Conservation (phyloP, 2,113 vertebrate species). For the Gasterosteus nipponicus region DNA sequence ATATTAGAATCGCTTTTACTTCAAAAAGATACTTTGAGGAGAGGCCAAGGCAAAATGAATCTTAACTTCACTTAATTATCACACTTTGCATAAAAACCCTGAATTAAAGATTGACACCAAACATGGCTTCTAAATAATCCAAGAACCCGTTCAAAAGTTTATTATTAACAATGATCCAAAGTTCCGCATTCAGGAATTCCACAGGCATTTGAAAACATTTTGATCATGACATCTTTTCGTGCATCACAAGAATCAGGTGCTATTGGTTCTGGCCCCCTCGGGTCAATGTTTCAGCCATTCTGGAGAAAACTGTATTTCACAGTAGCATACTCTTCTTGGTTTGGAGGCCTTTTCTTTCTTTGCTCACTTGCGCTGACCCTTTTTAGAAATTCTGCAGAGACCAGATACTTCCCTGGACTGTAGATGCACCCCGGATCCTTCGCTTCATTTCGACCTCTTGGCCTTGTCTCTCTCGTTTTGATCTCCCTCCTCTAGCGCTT, state of each 20-base stretch:
- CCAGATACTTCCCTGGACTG: slow-evolving; percentile 74
- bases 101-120: background rate
- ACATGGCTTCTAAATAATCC: background rate
- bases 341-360: slow-evolving; percentile 58
- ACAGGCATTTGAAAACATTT: slow-evolving; percentile 44
- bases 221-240: slow-evolving; percentile 31
- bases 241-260: slow-evolving; percentile 33
- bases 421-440: slow-evolving; percentile 72
- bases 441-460: slow-evolving; percentile 72
- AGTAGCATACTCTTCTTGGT: slow-evolving; percentile 52
- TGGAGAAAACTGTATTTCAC: slow-evolving; percentile 37
- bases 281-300: slow-evolving; percentile 54
- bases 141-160: background rate
- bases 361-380: slow-evolving; percentile 65
- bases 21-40: slow-evolving; percentile 43
- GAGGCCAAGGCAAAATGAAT: slow-evolving; percentile 38
- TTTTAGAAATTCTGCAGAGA: slow-evolving; percentile 73
- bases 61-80: slow-evolving; percentile 2
- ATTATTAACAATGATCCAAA: background rate
- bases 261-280: slow-evolving; percentile 55
- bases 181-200: slow-evolving; percentile 52
- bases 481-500: slow-evolving; percentile 70
- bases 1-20: slow-evolving; percentile 45
- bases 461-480: slow-evolving; percentile 73
- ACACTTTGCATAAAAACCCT: slow-evolving; percentile 14